Percentiles rank a stretch among this genome's conserved stretches.
Conservation (phyloP, 2,113 vertebrate species). For the Hystrix brachyura region DNA sequence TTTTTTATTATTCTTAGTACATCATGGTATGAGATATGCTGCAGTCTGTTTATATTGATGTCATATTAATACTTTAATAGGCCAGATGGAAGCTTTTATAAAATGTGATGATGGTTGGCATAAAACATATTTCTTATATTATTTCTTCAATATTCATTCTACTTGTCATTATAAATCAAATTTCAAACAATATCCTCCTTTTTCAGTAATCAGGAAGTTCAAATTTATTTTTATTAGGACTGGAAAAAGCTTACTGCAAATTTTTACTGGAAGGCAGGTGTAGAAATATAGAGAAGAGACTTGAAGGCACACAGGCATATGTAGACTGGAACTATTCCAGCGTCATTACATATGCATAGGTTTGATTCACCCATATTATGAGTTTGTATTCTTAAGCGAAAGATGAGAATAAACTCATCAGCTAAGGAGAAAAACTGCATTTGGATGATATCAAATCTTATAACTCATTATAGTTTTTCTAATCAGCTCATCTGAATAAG, state of each 20-base stretch:
- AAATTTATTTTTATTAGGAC: slow-evolving; percentile 46
- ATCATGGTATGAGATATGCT: slow-evolving; percentile 55
- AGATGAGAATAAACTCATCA: slow-evolving; percentile 82
- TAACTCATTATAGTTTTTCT: slow-evolving; percentile 80
- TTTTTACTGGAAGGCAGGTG: slow-evolving; percentile 46
- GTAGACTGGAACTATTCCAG: slow-evolving; percentile 64
- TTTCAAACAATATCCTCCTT: neutral
- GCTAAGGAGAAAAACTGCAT: slow-evolving; percentile 44
- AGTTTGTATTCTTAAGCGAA: slow-evolving; percentile 77
- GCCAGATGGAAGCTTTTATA: slow-evolving; percentile 59
- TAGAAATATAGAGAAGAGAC: slow-evolving; percentile 60
- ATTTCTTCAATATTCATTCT: slow-evolving; percentile 65
- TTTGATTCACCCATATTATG: slow-evolving; percentile 76
- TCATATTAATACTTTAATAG: slow-evolving; percentile 70
- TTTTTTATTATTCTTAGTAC: slow-evolving; percentile 77
- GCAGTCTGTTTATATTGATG: slow-evolving; percentile 64
- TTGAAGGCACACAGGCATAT: slow-evolving; percentile 59
- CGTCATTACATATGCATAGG: slow-evolving; percentile 63
- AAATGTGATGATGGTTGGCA: slow-evolving; percentile 63
- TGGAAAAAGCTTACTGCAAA: slow-evolving; percentile 67
- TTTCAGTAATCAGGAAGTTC: slow-evolving; percentile 57
- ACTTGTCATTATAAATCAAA: slow-evolving; percentile 63
- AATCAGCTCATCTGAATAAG: slow-evolving; percentile 80
- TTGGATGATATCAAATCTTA: slow-evolving; percentile 75
- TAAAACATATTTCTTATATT: slow-evolving; percentile 49